These are phyloP conservation scores for Agrochola lota DNA, from an alignment of 2,888 invertebrate species.

Conservation along the genomic window DNA sequence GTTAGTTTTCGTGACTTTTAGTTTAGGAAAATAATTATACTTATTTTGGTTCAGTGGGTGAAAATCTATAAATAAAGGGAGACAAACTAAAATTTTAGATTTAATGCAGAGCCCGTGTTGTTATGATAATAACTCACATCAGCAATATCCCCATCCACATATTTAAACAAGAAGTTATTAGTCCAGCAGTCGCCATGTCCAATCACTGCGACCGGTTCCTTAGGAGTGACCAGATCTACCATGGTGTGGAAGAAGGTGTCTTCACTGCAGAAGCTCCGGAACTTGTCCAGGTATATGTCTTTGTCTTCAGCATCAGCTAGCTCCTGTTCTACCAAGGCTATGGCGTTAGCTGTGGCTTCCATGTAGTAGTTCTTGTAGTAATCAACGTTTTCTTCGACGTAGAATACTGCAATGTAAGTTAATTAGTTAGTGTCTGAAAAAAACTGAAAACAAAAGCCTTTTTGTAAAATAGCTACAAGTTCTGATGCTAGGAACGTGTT, in stretches of 20 bases:
- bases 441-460: not conserved
- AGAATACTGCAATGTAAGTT: slow-evolving; percentile 87
- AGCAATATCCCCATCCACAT: slow-evolving; percentile 88
- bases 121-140: slow-evolving; percentile 82
- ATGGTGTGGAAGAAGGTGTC: slow-evolving; percentile 92
- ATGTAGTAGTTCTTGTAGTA: slow-evolving; percentile 93
- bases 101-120: not conserved
- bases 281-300: slow-evolving; percentile 90
- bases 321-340: slow-evolving; percentile 91
- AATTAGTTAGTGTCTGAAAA: not conserved
- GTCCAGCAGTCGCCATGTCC: slow-evolving; percentile 95
- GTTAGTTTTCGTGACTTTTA: no score
- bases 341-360: slow-evolving; percentile 91
- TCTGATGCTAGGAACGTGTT: not conserved
- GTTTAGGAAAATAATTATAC: no score
- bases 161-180: slow-evolving; percentile 93
- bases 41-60: no score
- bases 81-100: no score
- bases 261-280: slow-evolving; percentile 91
- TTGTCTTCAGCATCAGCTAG: slow-evolving; percentile 82
- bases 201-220: slow-evolving; percentile 92
- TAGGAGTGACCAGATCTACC: slow-evolving; percentile 91
- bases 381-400: slow-evolving; percentile 91
- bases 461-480: no score
- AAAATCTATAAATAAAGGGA: no score